These are phyloP conservation scores for Neodiprion lecontei DNA, from an alignment of 1,140 invertebrate genomes.

Conservation along the genomic window DNA sequence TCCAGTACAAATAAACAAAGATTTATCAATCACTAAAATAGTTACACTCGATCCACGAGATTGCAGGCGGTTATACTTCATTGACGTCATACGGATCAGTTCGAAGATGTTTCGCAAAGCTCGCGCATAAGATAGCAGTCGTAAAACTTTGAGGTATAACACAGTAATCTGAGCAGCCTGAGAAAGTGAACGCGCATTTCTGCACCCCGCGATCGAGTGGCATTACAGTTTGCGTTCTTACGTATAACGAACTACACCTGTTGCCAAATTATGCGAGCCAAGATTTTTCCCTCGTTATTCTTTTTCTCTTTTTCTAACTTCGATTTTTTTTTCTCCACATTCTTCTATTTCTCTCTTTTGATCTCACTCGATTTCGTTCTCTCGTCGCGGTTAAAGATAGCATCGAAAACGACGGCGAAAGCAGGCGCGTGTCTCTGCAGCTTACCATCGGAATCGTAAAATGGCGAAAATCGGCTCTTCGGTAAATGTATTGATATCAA, in stretches of 20 bases:
- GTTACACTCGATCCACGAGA: background rate
- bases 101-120: background rate
- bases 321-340: too few relatives aligned
- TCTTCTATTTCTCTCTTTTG: background rate
- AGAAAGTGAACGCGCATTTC: background rate
- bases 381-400: background rate
- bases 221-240: too few relatives aligned
- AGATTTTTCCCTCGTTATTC: background rate
- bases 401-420: background rate
- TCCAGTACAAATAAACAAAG: background rate
- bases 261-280: background rate
- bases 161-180: background rate
- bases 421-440: background rate
- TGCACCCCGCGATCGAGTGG: background rate
- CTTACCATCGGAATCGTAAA: background rate
- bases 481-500: background rate
- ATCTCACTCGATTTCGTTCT: background rate
- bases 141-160: background rate
- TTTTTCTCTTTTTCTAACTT: background rate
- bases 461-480: background rate
- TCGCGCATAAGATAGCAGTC: background rate
- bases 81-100: background rate
- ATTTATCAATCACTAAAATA: slow-evolving; percentile 1
- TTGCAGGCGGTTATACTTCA: background rate
- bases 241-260: background rate